Conservation (phyloP, 2,113 vertebrate species). For the Brachypodius melanocephalos region DNA sequence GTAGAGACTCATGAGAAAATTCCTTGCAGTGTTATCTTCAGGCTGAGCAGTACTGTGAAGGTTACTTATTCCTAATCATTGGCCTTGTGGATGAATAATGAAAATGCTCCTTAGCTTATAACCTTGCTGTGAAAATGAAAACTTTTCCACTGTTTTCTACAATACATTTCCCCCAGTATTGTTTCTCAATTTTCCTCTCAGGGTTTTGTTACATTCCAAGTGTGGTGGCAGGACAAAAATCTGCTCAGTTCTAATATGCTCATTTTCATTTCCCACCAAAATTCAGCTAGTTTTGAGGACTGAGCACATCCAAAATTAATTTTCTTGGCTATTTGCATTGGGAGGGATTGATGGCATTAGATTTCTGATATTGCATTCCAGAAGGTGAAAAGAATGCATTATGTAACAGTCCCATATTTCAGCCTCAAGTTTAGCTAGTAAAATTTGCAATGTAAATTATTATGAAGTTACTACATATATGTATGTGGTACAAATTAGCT, state of each 20-base stretch:
- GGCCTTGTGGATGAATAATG: not conserved
- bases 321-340: not conserved
- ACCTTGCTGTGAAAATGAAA: not conserved
- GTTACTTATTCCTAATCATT: not conserved
- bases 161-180: rapidly evolving
- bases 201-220: not conserved
- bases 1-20: not conserved
- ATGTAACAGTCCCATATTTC: not conserved
- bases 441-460: not conserved
- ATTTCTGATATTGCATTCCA: not conserved
- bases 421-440: not conserved
- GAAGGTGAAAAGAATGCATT: not conserved
- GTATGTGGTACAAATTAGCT: not conserved
- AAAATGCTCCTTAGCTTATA: not conserved
- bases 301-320: not conserved
- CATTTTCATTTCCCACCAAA: not conserved
- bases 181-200: not conserved
- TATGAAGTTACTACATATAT: not conserved
- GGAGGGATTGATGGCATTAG: not conserved
- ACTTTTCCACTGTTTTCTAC: not conserved
- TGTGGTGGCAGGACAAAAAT: not conserved
- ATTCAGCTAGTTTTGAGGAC: not conserved
- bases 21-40: not conserved
- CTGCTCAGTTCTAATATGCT: not conserved
- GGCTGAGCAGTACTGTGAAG: not conserved